Evolutionary conservation across 2,113 vertebrate genomes (phyloP).

Genomic region (Nannospalax galili): DNA sequence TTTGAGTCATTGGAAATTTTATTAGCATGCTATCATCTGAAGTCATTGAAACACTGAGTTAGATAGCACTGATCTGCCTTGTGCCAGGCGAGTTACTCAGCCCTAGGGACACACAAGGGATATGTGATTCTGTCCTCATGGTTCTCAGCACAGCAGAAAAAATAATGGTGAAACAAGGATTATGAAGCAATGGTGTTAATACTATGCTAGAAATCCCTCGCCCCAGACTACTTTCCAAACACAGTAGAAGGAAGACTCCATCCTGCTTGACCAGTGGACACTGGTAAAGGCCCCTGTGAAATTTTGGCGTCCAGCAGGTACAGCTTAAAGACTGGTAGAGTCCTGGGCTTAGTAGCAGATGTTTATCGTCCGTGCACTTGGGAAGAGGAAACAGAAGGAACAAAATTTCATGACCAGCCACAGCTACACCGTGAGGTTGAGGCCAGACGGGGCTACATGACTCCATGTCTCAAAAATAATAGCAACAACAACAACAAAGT

Average conservation of each 20-base stretch:
- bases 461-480: not conserved
- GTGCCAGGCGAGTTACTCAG: not conserved
- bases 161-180: not conserved
- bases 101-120: not conserved
- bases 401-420: not conserved
- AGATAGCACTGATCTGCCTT: not conserved
- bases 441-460: not conserved
- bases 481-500: not conserved
- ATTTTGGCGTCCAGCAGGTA: not conserved
- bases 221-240: not conserved
- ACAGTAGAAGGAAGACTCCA: not conserved
- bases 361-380: not conserved
- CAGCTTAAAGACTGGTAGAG: not conserved
- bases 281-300: not conserved
- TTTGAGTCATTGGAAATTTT: not conserved
- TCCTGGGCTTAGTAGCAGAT: no score
- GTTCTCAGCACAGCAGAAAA: not conserved
- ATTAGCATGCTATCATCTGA: not conserved
- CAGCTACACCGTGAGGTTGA: not conserved
- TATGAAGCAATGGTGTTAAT: not conserved
- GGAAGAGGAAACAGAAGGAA: not conserved
- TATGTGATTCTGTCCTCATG: not conserved
- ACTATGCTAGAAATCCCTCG: not conserved
- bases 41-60: not conserved
- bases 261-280: not conserved